Base-by-base conservation (phyloP, 2,888 invertebrate genomes). In the Gymnocheta viridis region DNA sequence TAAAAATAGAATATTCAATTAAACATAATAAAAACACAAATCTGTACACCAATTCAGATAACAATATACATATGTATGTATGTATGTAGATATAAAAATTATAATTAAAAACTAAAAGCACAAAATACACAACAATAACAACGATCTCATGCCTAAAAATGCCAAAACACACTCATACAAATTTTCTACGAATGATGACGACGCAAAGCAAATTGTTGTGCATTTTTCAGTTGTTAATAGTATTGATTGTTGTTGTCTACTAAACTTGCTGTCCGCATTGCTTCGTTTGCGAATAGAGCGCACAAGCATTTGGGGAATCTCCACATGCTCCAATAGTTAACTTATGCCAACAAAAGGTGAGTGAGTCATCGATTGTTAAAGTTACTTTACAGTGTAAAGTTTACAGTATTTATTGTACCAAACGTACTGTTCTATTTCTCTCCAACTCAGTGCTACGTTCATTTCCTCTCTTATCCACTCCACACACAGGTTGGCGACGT, bases 181-280 rank as follows among this genome's bases (percentile, higher is more conserved):
- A 82, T 86, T 89, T 90, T 89, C 91, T 86, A 72, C 86, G 91
- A 91, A 91, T 79, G 70, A 87, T 91, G 91, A 91, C 89, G 87
- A 76, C 73, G 80, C 87, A 86, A 62, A 86, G 85, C 78, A 82
- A 81, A 83, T 67, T 58, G 58, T 83, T 86, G 88, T 88, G 87
- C 87, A 89, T 85, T 85, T 84, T 87, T 78, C 85, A 49, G 32
- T 32, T 38, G 9, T 4, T 51, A 38, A 22, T 67, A n/a, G n/a
- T n/a, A 51, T 67, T 24, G 79, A 60, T 70, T 67, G 74, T 66
- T 60, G 62, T 44, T 19, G 44, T 22, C 47, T 74, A 6, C 41
- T 27, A 38, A 24, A 27, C 19, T 41, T 38, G 38, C 14, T 38
- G 14, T 9, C 19, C 7, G 47, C 19, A 62, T 35, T 72, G 72